Conservation (phyloP, 2,888 invertebrate genomes). For the Zonitis immaculata region DNA sequence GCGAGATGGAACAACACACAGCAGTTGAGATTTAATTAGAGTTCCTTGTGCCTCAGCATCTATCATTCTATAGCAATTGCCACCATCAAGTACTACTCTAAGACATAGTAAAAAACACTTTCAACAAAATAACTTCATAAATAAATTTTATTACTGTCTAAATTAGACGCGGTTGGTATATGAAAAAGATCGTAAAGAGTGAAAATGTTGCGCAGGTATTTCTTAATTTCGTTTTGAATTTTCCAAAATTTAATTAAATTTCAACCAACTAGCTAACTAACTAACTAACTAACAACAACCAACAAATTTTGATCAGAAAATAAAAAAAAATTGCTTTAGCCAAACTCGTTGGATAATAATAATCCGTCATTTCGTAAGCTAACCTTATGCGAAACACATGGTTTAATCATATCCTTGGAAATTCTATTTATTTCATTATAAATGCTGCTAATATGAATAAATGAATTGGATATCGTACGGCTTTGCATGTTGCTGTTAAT, state of each 20-base stretch:
- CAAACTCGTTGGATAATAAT: no score
- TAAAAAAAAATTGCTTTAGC: no score
- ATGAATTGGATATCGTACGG: no score
- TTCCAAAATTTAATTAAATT: constrained; percentile 16
- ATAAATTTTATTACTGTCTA: constrained; percentile 27
- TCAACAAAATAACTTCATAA: constrained; percentile 28
- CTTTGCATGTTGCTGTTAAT: no score
- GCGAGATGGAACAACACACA: constrained; percentile 23
- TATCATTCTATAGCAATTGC: constrained; percentile 34
- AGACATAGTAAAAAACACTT: constrained; percentile 23
- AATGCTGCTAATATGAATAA: no score
- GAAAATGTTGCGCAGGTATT: constrained; percentile 16
- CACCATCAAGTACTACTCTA: constrained; percentile 28
- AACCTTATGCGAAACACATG: neutral
- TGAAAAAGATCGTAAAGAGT: constrained; percentile 20
- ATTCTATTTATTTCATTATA: no score
- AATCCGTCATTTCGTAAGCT: neutral
- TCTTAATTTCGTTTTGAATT: constrained; percentile 17
- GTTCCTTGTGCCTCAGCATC: constrained; percentile 31
- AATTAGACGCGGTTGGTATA: constrained; percentile 18
- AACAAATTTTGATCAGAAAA: no score
- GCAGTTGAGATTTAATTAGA: constrained; percentile 35
- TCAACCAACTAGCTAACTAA: no score
- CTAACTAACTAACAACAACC: no score
- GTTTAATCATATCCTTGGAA: no score